Evolutionary conservation across 2,797 vertebrate genomes (phyloP), one percentile per base, ranked within the genome.

Genomic region (Sebastiscus tertius): DNA sequence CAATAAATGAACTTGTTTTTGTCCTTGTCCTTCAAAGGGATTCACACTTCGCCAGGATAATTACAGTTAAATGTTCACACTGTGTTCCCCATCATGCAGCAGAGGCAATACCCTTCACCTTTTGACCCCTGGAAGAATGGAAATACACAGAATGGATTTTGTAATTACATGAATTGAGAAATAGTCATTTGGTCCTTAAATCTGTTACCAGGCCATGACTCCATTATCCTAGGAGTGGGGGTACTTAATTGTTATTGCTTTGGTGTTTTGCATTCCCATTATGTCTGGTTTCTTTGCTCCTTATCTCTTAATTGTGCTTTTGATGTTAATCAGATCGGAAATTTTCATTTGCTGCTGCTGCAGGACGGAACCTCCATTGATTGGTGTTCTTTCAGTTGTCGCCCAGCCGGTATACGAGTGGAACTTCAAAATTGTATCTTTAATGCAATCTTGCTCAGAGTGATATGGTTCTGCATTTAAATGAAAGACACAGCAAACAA

Each of bases 231-330:
- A 33, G 6, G 78, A 92, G 87, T 74, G 75, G 68, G 69, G 67
- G 31, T 33, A 65, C 88, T 92, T 94, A 88, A 94, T 93, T 86
- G 86, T 92, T 93, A 89, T 92, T 91, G 74, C 87, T 80, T 77
- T 90, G 84, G 77, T 91, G 80, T 92, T 91, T 92, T 90, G 77
- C 80, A 91, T 93, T 89, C 84, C 87, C 87, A 93, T 95, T 92
- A 92, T 88, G 86, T 87, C 81, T 81, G 77, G 70, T 90, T 94
- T 92, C 85, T 90, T 86, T 90, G 77, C 82, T 72, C 86, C 86
- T 93, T 91, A 93, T 92, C 88, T 93, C 89, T 86, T 94, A 94
- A 95, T 94, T 92, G 89, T 92, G 80, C 80, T 90, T 93, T 90
- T 90, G 84, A 94, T 94, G 85, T 83, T 91, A 87, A 94, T 93